Conservation (phyloP, 92 coral and sea anemone genomes). For the Heliopora coerulea region DNA sequence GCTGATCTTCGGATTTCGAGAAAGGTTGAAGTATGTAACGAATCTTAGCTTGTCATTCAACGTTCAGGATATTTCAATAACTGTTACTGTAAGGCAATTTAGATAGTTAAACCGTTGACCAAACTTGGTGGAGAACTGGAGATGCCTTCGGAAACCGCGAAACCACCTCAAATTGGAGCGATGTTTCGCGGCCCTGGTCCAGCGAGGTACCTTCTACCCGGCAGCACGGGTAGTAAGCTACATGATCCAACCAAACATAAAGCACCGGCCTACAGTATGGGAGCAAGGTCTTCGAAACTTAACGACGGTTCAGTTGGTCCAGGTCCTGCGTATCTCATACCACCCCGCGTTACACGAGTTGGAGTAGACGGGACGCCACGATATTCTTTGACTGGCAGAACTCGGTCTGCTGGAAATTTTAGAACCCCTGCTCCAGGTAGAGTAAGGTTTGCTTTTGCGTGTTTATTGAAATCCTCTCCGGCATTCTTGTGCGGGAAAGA, state of each 20-base stretch:
- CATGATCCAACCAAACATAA: conserved; percentile 72
- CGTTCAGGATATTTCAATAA: background rate
- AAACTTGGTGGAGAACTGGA: too few relatives aligned
- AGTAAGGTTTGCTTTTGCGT: background rate
- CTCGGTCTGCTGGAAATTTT: conserved; percentile 55
- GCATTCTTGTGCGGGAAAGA: too few relatives aligned
- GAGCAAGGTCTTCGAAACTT: conserved; percentile 49
- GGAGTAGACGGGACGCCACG: conserved; percentile 87
- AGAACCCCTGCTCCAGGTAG: conserved; percentile 93
- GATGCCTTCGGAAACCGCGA: conserved; percentile 25
- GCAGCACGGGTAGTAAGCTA: conserved; percentile 61
- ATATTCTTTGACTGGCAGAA: conserved; percentile 69
- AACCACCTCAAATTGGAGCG: conserved; percentile 86
- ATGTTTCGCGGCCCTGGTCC: conserved; percentile 99
- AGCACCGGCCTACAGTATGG: conserved; percentile 84
- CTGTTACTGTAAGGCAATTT: background rate
- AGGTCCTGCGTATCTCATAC: conserved; percentile 72
- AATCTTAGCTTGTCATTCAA: too few relatives aligned
- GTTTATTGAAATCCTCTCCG: too few relatives aligned
- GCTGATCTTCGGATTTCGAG: too few relatives aligned
- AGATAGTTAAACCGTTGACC: background rate
- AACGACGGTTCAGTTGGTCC: conserved; percentile 51
- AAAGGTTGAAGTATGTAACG: too few relatives aligned
- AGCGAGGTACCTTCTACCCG: conserved; percentile 80
- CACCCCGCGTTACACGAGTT: conserved; percentile 58